Conservation (phyloP, 2,888 invertebrate genomes). For the Euplagia quadripunctaria region DNA sequence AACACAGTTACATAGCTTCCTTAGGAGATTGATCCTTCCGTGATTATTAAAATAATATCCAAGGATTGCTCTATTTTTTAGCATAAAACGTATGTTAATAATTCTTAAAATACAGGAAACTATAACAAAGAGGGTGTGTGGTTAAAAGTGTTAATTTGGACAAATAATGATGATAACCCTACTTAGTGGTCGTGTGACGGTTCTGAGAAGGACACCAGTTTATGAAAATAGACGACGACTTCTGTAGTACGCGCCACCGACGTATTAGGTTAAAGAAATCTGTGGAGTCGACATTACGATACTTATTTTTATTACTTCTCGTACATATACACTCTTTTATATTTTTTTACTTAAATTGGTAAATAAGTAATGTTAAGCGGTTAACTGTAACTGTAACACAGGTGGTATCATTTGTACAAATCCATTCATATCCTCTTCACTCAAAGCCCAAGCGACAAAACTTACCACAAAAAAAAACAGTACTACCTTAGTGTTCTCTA, state of each 20-base stretch:
- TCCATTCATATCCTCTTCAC: too few species aligned
- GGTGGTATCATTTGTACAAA: too few species aligned
- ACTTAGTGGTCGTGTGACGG: slow-evolving; percentile 79
- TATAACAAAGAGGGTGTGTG: slow-evolving; percentile 45
- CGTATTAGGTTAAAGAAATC: slow-evolving; percentile 31
- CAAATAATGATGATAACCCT: slow-evolving; percentile 82
- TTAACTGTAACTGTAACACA: too few species aligned
- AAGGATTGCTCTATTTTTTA: not conserved
- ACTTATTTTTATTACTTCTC: not conserved
- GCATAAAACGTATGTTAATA: slow-evolving; percentile 18
- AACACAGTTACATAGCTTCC: not conserved
- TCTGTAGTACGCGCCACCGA: slow-evolving; percentile 77
- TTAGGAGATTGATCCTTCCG: not conserved
- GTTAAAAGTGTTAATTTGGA: slow-evolving; percentile 83
- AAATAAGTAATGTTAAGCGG: too few species aligned
- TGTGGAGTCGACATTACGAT: slow-evolving; percentile 43
- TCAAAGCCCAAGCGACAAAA: too few species aligned
- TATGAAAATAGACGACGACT: slow-evolving; percentile 77
- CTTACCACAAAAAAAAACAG: too few species aligned
- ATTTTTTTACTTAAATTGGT: not conserved
- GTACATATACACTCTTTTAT: too few species aligned
- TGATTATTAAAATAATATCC: not conserved
- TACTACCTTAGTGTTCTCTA: too few species aligned
- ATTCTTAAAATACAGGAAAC: slow-evolving; percentile 56
- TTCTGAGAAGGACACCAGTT: slow-evolving; percentile 80